phyloP scores from a whole-genome alignment of 2,888 invertebrate species.

The Trissolcus brochymenae region DNA sequence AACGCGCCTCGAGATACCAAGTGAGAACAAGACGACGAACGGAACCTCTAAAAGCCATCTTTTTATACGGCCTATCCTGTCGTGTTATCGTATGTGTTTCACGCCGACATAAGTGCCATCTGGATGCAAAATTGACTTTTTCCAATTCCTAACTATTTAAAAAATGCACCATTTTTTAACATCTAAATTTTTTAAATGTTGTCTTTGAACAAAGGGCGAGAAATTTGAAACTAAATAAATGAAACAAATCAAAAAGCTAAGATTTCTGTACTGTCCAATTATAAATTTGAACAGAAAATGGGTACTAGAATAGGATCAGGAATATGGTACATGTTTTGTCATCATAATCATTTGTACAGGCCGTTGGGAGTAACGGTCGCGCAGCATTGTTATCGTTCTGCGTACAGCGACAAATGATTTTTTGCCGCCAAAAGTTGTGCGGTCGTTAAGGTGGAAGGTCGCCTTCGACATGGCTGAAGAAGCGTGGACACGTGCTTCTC shows the following conservation, averaged over 20 bases:
- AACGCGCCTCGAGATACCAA: conserved; percentile 35
- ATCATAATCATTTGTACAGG: conserved; percentile 55
- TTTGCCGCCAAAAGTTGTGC: conserved; percentile 56
- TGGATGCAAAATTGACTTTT: neutral
- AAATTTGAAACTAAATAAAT: neutral
- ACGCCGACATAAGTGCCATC: conserved; percentile 23
- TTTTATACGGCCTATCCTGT: conserved; percentile 17
- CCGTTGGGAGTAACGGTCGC: conserved; percentile 51
- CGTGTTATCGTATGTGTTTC: neutral
- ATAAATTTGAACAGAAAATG: too few species aligned
- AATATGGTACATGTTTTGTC: conserved; percentile 44
- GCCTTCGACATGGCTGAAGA: conserved; percentile 51
- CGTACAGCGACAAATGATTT: conserved; percentile 49
- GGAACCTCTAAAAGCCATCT: conserved; percentile 34
- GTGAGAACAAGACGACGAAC: conserved; percentile 29
- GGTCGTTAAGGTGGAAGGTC: conserved; percentile 58
- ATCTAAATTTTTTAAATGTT: too few species aligned
- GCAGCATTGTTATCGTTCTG: conserved; percentile 55
- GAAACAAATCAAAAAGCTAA: neutral
- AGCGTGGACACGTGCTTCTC: conserved; percentile 56
- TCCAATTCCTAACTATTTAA: too few species aligned
- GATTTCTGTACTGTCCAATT: too few species aligned
- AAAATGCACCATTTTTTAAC: too few species aligned
- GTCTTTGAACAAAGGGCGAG: neutral
- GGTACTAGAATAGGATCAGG: too few species aligned